Evolutionary conservation across 2,888 invertebrate species (phyloP).

Genomic region (Gasteruption jaculator): DNA sequence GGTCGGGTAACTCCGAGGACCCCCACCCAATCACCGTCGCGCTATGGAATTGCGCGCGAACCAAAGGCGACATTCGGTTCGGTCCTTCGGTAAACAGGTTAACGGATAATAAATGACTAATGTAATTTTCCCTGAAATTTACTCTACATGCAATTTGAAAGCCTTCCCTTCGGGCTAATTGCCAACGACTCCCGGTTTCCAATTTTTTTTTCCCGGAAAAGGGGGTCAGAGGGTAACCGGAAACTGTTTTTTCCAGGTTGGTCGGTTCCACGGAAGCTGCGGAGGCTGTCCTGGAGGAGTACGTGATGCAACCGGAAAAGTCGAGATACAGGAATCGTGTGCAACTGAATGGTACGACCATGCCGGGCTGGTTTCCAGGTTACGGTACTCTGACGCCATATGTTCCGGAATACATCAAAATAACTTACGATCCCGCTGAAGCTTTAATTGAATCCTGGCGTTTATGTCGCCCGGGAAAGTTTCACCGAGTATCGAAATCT

Average conservation of each 20-base stretch:
- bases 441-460: constrained; percentile 25
- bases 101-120: too few species aligned
- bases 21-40: too few species aligned
- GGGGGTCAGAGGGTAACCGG: too few species aligned
- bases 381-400: constrained; percentile 20
- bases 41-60: too few species aligned
- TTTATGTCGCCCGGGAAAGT: constrained; percentile 31
- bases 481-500: constrained; percentile 28
- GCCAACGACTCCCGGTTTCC: too few species aligned
- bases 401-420: constrained; percentile 25
- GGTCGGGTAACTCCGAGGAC: too few species aligned
- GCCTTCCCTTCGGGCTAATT: too few species aligned
- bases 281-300: constrained; percentile 21
- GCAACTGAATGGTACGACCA: constrained; percentile 27
- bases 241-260: not conserved
- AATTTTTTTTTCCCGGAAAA: too few species aligned
- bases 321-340: constrained; percentile 23
- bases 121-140: too few species aligned
- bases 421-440: constrained; percentile 27
- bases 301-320: constrained; percentile 21
- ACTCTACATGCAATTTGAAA: too few species aligned
- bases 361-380: constrained; percentile 27
- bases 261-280: constrained; percentile 1
- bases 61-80: too few species aligned
- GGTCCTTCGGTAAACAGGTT: too few species aligned